Percentiles rank a stretch among this genome's conserved stretches.
Conservation (phyloP, 2,113 vertebrate genomes). For the Vulpes lagopus region DNA sequence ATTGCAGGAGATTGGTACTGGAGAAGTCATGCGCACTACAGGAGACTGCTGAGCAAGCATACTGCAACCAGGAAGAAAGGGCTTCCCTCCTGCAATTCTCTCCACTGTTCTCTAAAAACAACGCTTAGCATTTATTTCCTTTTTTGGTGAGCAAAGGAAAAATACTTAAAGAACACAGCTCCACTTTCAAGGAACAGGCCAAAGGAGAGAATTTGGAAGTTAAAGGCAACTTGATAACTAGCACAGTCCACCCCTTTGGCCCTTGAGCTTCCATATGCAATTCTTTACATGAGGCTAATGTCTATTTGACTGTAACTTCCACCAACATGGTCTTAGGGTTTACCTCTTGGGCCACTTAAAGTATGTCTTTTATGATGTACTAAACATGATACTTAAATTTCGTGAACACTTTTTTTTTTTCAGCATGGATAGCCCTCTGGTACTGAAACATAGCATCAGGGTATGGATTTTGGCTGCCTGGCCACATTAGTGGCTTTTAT, state of each 20-base stretch:
- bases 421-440: neutral
- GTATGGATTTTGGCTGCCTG: neutral
- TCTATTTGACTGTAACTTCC: neutral
- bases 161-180: neutral
- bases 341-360: neutral
- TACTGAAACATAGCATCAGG: neutral
- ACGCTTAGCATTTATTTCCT: neutral
- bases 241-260: neutral
- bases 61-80: neutral
- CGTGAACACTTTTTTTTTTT: neutral
- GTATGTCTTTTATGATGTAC: neutral
- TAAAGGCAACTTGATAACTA: neutral
- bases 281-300: neutral
- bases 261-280: neutral
- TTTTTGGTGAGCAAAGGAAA: neutral
- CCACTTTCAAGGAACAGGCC: neutral
- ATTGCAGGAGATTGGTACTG: neutral
- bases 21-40: too few species aligned
- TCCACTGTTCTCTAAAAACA: neutral
- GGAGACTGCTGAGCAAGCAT: neutral
- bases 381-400: neutral
- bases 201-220: neutral
- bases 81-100: neutral
- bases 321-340: neutral
- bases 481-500: neutral